Conservation (phyloP, 1,140 invertebrate species). For the Telenomus remus region DNA sequence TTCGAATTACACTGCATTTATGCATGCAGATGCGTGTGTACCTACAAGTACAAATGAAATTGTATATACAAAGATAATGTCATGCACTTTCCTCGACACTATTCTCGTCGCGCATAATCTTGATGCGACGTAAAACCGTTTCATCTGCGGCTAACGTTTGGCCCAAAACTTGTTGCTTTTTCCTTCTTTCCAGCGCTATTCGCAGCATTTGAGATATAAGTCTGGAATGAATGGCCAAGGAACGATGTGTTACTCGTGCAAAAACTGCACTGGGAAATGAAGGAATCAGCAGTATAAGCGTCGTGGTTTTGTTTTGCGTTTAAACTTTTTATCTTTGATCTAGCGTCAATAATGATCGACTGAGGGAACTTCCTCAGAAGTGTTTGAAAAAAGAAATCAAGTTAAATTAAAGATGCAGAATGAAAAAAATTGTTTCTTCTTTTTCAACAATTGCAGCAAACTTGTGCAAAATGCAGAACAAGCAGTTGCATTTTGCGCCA, state of each 20-base stretch:
- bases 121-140: conserved; percentile 42
- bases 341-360: too few species aligned
- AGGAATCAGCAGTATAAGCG: conserved; percentile 46
- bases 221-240: conserved; percentile 41
- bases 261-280: conserved; percentile 43
- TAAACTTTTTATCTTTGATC: conserved; percentile 46
- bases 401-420: too few species aligned
- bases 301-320: conserved; percentile 28
- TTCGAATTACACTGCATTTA: too few species aligned
- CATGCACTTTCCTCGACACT: conserved; percentile 17
- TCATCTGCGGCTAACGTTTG: conserved; percentile 30
- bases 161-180: conserved; percentile 44
- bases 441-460: conserved; percentile 3
- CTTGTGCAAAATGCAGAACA: conserved; percentile 12
- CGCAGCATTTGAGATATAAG: conserved; percentile 39
- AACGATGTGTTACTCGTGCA: conserved; percentile 44
- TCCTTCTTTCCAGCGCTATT: conserved; percentile 30
- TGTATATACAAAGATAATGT: conserved; percentile 1
- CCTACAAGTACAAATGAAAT: conserved; percentile 6
- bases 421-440: conserved; percentile 6
- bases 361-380: too few species aligned
- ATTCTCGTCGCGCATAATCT: conserved; percentile 35
- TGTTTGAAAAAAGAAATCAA: too few species aligned
- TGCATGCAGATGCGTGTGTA: neutral
- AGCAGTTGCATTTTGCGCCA: conserved; percentile 7